Conservation (phyloP, 37 sponge, comb jelly and placozoan genomes). For the Aphrocallistes beatrix region DNA sequence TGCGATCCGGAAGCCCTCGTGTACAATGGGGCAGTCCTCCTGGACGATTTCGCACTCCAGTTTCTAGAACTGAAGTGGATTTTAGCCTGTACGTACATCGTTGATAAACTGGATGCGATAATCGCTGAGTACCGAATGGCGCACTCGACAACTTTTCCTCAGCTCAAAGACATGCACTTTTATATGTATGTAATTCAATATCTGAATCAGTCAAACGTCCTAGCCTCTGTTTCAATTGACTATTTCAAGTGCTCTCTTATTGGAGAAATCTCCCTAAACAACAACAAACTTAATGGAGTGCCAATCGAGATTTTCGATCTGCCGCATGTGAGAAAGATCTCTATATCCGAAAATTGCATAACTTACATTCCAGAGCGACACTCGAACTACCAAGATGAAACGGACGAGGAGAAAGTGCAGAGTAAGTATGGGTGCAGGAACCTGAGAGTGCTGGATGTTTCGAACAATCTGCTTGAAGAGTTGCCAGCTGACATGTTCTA, state of each 20-base stretch:
- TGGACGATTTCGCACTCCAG: neutral
- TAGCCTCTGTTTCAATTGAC: neutral
- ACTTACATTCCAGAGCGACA: neutral
- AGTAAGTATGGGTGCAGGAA: neutral
- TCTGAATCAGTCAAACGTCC: neutral
- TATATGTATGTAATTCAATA: neutral
- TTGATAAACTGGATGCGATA: neutral
- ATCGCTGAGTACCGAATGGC: neutral
- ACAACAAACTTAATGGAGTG: neutral
- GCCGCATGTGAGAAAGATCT: neutral
- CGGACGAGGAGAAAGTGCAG: neutral
- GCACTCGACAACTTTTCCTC: neutral
- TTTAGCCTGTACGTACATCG: neutral
- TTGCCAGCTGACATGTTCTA: neutral
- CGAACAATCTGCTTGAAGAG: neutral
- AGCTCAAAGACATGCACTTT: neutral
- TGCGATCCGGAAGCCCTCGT: neutral
- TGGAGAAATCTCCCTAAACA: neutral
- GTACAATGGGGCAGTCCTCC: neutral
- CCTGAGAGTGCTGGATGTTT: neutral
- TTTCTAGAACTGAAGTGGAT: neutral
- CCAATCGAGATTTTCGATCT: conserved; percentile 5
- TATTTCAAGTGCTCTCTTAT: neutral
- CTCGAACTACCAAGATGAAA: neutral
- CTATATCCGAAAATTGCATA: neutral